Percentiles rank a stretch among this genome's conserved stretches.
These are phyloP conservation scores for Perca flavescens DNA, from an alignment of 2,113 vertebrate species.

Conservation along the genomic window DNA sequence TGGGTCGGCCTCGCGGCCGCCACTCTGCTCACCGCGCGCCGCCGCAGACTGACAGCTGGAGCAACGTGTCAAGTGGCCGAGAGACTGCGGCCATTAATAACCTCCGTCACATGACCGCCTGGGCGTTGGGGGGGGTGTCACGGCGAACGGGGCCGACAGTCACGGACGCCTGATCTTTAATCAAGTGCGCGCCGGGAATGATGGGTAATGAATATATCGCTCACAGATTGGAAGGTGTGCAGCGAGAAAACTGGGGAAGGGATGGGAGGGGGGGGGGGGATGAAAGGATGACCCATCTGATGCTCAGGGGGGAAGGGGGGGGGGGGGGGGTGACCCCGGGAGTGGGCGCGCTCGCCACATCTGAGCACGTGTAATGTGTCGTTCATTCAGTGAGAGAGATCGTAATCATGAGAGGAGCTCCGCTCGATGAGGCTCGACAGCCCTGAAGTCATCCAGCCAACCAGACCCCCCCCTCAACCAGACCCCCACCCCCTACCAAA, in stretches of 20 bases:
- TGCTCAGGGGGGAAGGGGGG: neutral
- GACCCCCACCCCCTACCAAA: too few relatives aligned
- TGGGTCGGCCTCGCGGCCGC: slow-evolving; percentile 91
- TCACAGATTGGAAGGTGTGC: slow-evolving; percentile 71
- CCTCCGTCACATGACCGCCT: slow-evolving; percentile 92
- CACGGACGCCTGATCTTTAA: slow-evolving; percentile 91
- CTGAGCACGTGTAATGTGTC: slow-evolving; percentile 52
- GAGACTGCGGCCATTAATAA: slow-evolving; percentile 99
- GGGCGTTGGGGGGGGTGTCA: slow-evolving; percentile 89
- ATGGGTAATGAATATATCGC: slow-evolving; percentile 90
- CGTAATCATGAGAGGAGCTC: slow-evolving; percentile 14
- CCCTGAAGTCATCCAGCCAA: neutral
- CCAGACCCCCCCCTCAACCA: too few relatives aligned
- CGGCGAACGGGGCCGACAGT: slow-evolving; percentile 87
- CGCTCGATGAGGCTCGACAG: too few relatives aligned
- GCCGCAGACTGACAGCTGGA: slow-evolving; percentile 98
- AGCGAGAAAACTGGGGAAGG: slow-evolving; percentile 5
- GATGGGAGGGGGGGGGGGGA: slow-evolving; percentile 46
- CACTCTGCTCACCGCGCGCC: slow-evolving; percentile 89
- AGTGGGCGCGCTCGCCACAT: neutral
- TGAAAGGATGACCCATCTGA: slow-evolving; percentile 25
- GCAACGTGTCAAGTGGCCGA: slow-evolving; percentile 98
- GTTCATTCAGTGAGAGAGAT: slow-evolving; percentile 51
- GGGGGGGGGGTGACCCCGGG: slow-evolving; percentile 13
- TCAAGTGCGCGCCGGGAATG: slow-evolving; percentile 85